phyloP scores from a whole-genome alignment of 2,888 invertebrate genomes.

The Dyspetes luteomarginatus region DNA sequence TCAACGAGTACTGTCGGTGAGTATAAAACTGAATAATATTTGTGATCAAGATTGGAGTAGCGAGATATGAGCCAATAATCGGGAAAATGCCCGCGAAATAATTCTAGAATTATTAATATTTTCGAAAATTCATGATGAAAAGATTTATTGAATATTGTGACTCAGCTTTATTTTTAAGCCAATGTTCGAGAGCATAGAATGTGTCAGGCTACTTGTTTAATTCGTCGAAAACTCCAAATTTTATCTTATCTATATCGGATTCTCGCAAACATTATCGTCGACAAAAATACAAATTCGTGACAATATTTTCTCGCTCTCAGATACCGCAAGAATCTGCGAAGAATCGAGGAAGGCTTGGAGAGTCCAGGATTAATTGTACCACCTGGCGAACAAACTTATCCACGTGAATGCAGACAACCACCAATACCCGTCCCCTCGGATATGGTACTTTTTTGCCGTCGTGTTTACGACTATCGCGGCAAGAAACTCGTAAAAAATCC shows the following conservation, averaged over 20 bases:
- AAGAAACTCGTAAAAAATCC: conserved; percentile 85
- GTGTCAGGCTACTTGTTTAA: no score
- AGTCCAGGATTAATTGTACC: conserved; percentile 91
- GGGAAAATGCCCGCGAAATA: no score
- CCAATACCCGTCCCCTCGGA: conserved; percentile 90
- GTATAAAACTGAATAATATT: no score
- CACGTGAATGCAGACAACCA: conserved; percentile 86
- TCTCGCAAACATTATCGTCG: neutral
- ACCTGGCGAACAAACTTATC: conserved; percentile 86
- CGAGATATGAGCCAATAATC: no score
- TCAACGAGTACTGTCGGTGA: conserved; percentile 98
- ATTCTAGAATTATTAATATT: no score
- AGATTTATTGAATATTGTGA: no score
- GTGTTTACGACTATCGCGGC: conserved; percentile 97
- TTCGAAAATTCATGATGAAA: no score
- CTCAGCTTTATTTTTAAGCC: no score
- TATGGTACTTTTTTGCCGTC: conserved; percentile 96
- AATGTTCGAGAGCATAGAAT: no score
- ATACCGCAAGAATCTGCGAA: conserved; percentile 92
- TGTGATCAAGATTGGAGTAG: no score
- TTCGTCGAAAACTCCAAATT: no score
- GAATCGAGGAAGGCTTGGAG: conserved; percentile 90
- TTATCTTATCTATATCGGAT: neutral
- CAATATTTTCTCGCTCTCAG: conserved; percentile 83
- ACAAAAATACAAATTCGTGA: neutral